Conservation (phyloP, 2,888 invertebrate genomes). For the Melieria omissa region DNA sequence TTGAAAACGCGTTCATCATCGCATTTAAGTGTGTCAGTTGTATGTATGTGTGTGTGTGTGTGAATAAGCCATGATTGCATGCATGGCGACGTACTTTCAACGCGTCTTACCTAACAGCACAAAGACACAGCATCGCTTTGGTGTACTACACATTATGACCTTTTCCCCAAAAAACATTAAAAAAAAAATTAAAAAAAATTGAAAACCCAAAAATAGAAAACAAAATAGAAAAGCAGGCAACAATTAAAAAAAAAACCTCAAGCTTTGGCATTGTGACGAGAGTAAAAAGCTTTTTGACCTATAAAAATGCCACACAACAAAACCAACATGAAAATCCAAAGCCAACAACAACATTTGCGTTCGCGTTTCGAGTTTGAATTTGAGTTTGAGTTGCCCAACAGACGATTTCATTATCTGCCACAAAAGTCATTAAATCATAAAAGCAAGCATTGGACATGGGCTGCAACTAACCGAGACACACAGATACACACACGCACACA, state of each 20-base stretch:
- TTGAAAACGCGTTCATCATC: no score
- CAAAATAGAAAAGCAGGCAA: constrained; percentile 8
- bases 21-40: not conserved
- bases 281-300: constrained; percentile 32
- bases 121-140: no score
- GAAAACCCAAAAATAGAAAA: not conserved
- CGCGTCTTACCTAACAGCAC: no score
- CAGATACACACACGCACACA: not conserved
- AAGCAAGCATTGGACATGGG: constrained; percentile 22
- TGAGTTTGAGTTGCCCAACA: constrained; percentile 20
- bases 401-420: constrained; percentile 36
- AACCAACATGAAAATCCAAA: constrained; percentile 5
- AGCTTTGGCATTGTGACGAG: not conserved
- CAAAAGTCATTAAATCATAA: constrained; percentile 36
- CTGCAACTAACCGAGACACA: constrained; percentile 9
- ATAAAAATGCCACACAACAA: constrained; percentile 33
- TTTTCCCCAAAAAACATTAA: constrained; percentile 5
- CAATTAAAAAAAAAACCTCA: constrained; percentile 12
- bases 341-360: constrained; percentile 1
- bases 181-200: not conserved
- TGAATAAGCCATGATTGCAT: not conserved
- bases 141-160: constrained; percentile 19
- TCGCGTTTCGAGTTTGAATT: not conserved
- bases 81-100: no score
- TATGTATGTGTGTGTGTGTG: not conserved